phyloP scores from a whole-genome alignment of 1,140 invertebrate genomes.

The Aleiodes sp. region DNA sequence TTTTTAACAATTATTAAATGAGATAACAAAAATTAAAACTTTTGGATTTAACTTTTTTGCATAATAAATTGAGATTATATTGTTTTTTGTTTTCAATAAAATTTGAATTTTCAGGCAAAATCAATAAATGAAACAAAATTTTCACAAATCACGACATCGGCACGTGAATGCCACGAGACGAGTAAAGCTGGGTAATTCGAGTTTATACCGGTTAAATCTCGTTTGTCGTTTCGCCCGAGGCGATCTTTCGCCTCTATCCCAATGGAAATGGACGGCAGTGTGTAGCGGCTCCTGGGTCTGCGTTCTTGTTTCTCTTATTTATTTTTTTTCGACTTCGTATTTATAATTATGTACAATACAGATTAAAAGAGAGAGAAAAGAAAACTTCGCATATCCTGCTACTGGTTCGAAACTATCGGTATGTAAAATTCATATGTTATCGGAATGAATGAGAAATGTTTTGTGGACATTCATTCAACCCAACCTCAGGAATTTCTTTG shows the following conservation, averaged over 20 bases:
- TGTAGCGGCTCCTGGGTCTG: not conserved
- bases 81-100: not conserved
- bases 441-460: too few species aligned
- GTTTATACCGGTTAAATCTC: conserved; percentile 62
- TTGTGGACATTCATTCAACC: too few species aligned
- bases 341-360: not conserved
- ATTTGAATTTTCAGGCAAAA: not conserved
- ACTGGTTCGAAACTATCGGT: too few species aligned
- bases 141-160: conserved; percentile 1
- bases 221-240: conserved; percentile 44
- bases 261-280: not conserved
- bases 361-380: too few species aligned
- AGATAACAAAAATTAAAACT: too few species aligned
- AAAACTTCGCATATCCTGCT: too few species aligned
- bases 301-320: not conserved
- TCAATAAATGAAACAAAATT: not conserved
- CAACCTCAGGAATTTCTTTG: too few species aligned
- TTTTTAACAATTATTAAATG: too few species aligned
- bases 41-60: too few species aligned
- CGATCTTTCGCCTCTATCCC: conserved; percentile 33
- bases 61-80: not conserved
- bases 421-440: too few species aligned
- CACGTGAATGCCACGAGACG: conserved; percentile 36
- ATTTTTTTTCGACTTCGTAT: not conserved
- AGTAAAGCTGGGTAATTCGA: conserved; percentile 48